Base-by-base conservation (phyloP, 2,888 invertebrate species). In the Diarsia mendica region DNA sequence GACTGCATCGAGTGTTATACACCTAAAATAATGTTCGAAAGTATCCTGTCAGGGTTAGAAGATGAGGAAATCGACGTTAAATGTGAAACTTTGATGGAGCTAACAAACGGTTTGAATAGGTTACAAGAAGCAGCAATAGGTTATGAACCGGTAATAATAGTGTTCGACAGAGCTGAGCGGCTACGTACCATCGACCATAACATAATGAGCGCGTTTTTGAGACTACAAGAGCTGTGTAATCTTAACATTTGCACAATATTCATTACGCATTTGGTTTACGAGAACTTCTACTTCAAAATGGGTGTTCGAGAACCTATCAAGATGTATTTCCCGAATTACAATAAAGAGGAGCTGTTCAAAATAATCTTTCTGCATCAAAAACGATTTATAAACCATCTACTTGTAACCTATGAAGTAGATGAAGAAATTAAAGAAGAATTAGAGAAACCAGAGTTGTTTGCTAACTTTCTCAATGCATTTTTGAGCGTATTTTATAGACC, bases 1-100 rank as follows among this genome's bases (percentile, higher is more conserved):
- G 98, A 98, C 94, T 98, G 98, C 90, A 97, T 98, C 11, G 99
- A 99, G 94, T 98, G 98, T 91, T 98, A 98, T 92, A 97, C 97
- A 13, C 95, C 97, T 13, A 98, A 97, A 93, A 97, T 98, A 77
- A 95, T 99, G 85, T 98, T 97, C 86, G 98, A 99, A 92, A 97
- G 97, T 75, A 97, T 98, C 78, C 90, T 99, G 70, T 97, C 97
- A 71, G 97, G 97, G 77, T 93, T 98, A 79, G 90, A 93, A 64
- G 90, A 96, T 39, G 93, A 94, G 60, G 90, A 90, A 18, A 90
- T 93, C 20, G 95, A 95, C 67, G 91, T 92, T 53, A 97, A 97
- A 91, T 98, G 98, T 89, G 98, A 98, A 84, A 97, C 97, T 77
- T 93, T 98, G 88, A 97, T 97, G 90, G 98, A 98, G 83, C 97